A percentile compares a stretch with the other conserved stretches of the same genome.
Conservation (phyloP, 2,888 invertebrate species). For the Pteria penguin region DNA sequence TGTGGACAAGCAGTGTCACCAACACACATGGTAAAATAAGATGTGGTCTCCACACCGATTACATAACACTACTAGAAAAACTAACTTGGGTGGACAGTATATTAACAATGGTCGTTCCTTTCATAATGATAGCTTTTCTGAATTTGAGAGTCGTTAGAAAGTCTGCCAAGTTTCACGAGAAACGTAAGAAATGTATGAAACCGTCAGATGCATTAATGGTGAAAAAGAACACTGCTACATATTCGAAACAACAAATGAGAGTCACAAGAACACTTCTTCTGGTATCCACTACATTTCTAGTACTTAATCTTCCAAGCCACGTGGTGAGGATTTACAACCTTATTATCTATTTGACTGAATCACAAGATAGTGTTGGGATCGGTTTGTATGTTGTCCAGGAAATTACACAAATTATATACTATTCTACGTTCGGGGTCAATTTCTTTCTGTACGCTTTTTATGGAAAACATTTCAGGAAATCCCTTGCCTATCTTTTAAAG, state of each 20-base stretch:
- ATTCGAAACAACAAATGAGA: slow-evolving; percentile 52
- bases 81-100: slow-evolving; percentile 65
- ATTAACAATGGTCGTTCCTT: slow-evolving; percentile 66
- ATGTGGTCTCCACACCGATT: slow-evolving; percentile 46
- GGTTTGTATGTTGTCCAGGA: slow-evolving; percentile 54
- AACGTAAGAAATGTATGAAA: slow-evolving; percentile 31
- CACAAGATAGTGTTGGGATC: slow-evolving; percentile 23
- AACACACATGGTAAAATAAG: slow-evolving; percentile 15
- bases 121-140: slow-evolving; percentile 55
- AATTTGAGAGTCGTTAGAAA: slow-evolving; percentile 54
- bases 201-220: slow-evolving; percentile 25
- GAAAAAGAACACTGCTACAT: slow-evolving; percentile 9
- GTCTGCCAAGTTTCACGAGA: slow-evolving; percentile 44
- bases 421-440: slow-evolving; percentile 63
- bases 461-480: slow-evolving; percentile 59
- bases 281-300: slow-evolving; percentile 67
- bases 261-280: slow-evolving; percentile 67
- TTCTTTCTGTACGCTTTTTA: slow-evolving; percentile 63
- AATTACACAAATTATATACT: slow-evolving; percentile 56
- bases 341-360: slow-evolving; percentile 37
- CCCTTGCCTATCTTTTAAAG: slow-evolving; percentile 24
- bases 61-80: slow-evolving; percentile 46
- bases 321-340: slow-evolving; percentile 61
- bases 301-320: slow-evolving; percentile 73
- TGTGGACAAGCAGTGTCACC: slow-evolving; percentile 59